These are phyloP conservation scores for Myanophis thanlyinensis DNA, from an alignment of 2,113 vertebrate genomes.

Conservation along the genomic window DNA sequence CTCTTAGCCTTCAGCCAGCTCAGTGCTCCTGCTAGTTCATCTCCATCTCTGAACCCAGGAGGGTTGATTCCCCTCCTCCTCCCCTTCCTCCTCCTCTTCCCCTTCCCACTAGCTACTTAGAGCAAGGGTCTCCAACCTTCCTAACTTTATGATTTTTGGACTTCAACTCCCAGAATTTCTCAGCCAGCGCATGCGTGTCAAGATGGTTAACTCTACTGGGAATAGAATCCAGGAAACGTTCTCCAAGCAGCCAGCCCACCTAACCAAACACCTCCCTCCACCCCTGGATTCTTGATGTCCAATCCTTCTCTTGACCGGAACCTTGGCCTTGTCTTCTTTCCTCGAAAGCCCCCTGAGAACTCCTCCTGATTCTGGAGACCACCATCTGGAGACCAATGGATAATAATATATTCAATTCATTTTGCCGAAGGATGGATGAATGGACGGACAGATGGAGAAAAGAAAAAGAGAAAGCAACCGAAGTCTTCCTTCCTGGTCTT, in stretches of 20 bases:
- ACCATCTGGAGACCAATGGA: not conserved
- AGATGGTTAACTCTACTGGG: not conserved
- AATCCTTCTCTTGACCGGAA: not conserved
- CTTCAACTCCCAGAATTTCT: no score
- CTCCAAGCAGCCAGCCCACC: not conserved
- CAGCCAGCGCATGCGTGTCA: no score
- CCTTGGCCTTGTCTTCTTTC: not conserved
- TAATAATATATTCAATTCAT: slow-evolving; percentile 71
- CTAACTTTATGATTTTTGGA: no score
- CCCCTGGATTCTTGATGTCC: not conserved
- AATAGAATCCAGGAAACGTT: not conserved
- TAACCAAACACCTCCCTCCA: not conserved
- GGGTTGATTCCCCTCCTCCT: slow-evolving; percentile 51
- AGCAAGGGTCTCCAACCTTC: not conserved
- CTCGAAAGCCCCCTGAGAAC: not conserved
- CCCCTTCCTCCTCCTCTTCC: slow-evolving; percentile 55
- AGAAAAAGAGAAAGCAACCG: not conserved
- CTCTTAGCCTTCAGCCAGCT: slow-evolving; percentile 35
- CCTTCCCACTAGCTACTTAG: slow-evolving; percentile 55
- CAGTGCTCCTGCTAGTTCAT: slow-evolving; percentile 56
- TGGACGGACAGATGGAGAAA: slow-evolving; percentile 30
- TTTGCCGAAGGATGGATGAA: slow-evolving; percentile 63
- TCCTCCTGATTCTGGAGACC: not conserved
- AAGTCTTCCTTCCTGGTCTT: slow-evolving; percentile 66
- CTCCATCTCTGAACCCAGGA: slow-evolving; percentile 47